These are phyloP conservation scores for Pristionchus entomophagus DNA, from an alignment of 2,888 invertebrate genomes.

Conservation along the genomic window DNA sequence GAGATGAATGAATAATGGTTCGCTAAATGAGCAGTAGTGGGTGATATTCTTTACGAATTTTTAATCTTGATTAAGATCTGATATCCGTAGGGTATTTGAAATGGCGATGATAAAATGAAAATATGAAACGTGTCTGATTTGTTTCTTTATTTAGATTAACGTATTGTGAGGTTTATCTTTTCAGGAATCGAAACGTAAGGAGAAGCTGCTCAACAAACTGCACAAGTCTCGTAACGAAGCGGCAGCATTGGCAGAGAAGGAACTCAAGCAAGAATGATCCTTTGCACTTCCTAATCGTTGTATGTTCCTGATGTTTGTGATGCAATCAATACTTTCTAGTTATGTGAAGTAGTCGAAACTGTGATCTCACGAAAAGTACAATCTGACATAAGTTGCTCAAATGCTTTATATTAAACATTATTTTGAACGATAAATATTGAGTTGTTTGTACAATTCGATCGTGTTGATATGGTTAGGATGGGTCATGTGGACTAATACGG, in stretches of 20 bases:
- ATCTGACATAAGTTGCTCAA: slow-evolving; percentile 13
- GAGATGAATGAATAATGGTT: background rate
- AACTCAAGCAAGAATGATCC: background rate
- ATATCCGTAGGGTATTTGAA: no score
- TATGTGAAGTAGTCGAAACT: no score
- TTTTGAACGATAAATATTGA: background rate
- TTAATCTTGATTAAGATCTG: no score
- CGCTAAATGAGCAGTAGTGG: background rate
- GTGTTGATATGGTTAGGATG: background rate
- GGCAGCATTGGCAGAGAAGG: background rate
- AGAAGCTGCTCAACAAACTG: slow-evolving; percentile 36
- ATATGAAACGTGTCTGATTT: no score
- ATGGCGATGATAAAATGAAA: no score
- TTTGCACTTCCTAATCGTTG: background rate
- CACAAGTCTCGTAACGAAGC: slow-evolving; percentile 25
- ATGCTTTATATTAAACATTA: background rate
- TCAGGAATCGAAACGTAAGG: slow-evolving; percentile 28
- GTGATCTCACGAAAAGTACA: slow-evolving; percentile 21
- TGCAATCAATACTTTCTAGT: slow-evolving; percentile 41
- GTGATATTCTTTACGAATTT: no score
- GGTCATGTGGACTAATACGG: slow-evolving; percentile 36
- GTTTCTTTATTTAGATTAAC: no score
- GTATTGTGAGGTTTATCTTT: background rate
- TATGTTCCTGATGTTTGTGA: background rate
- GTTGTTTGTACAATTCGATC: background rate